Percentiles rank a stretch among this genome's conserved stretches.
phyloP scores from a whole-genome alignment of 2,797 vertebrate species.

The Xiphophorus birchmanni region DNA sequence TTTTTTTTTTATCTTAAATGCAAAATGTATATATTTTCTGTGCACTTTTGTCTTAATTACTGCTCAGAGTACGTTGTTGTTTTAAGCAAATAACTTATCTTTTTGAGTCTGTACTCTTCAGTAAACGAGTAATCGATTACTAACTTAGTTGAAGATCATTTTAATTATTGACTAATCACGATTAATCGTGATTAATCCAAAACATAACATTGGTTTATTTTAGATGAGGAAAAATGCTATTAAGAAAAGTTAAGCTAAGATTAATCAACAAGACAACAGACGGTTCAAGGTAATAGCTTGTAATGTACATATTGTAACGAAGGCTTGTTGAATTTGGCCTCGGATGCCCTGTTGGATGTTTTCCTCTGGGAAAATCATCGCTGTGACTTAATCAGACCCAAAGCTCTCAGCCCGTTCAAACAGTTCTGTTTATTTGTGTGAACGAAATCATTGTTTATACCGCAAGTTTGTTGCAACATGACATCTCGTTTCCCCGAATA shows the following conservation, averaged over 20 bases:
- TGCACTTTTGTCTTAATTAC: too few species aligned
- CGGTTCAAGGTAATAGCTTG: background rate
- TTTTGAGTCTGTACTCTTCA: too few species aligned
- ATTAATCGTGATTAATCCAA: too few species aligned
- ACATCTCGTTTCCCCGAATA: background rate
- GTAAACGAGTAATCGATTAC: too few species aligned
- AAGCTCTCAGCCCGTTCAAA: background rate
- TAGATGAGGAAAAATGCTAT: background rate
- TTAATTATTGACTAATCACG: too few species aligned
- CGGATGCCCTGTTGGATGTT: background rate
- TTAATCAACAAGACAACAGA: background rate
- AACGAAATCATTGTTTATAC: background rate
- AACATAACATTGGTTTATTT: too few species aligned
- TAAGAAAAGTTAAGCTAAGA: background rate
- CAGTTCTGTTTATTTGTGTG: background rate
- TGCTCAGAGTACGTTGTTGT: too few species aligned
- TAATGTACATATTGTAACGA: background rate
- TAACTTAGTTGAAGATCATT: too few species aligned
- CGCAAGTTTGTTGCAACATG: background rate
- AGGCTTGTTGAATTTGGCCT: background rate
- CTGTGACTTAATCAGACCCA: constrained; percentile 5
- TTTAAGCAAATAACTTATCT: too few species aligned
- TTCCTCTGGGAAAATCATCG: background rate
- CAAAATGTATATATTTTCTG: too few species aligned
- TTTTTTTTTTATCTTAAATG: too few species aligned